Percentiles rank a stretch among this genome's conserved stretches.
Evolutionary conservation across 2,888 invertebrate genomes (phyloP).

Genomic region (Torymus aiolomorphi): DNA sequence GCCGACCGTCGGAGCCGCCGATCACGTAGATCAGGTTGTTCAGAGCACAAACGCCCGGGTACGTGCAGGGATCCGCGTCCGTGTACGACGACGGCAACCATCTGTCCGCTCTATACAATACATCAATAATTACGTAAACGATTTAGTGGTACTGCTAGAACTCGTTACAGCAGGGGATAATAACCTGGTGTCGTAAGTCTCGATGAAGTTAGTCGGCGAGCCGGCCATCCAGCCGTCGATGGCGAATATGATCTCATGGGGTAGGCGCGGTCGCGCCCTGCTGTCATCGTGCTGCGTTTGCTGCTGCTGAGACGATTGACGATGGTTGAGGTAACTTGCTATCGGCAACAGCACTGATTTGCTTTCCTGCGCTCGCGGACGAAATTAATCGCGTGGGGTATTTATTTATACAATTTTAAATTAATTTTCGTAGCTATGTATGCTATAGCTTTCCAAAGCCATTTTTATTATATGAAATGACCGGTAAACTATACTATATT

Average conservation of each 20-base stretch:
- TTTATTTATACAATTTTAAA: no score
- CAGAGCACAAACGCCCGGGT: constrained; percentile 86
- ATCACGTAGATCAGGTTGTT: constrained; percentile 86
- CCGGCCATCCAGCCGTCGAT: constrained; percentile 92
- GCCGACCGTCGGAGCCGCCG: constrained; percentile 88
- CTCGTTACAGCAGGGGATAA: background rate
- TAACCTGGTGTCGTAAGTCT: constrained; percentile 86
- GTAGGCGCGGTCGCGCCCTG: constrained; percentile 84
- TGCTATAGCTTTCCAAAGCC: no score
- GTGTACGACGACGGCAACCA: constrained; percentile 85
- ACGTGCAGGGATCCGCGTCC: constrained; percentile 84
- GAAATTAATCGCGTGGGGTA: no score
- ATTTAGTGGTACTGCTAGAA: background rate
- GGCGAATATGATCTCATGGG: constrained; percentile 87
- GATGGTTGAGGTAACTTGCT: constrained; percentile 78
- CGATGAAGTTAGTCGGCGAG: constrained; percentile 87
- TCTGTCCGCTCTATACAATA: constrained; percentile 80
- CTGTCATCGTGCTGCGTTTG: constrained; percentile 62
- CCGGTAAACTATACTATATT: constrained; percentile 17
- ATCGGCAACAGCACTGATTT: constrained; percentile 78
- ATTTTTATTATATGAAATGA: no score
- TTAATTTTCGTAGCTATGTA: no score
- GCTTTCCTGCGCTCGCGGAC: constrained; percentile 65
- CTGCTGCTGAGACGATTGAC: constrained; percentile 56
- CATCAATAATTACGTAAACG: background rate